Conservation (phyloP, 2,797 vertebrate species). For the Smutsia temminckii region DNA sequence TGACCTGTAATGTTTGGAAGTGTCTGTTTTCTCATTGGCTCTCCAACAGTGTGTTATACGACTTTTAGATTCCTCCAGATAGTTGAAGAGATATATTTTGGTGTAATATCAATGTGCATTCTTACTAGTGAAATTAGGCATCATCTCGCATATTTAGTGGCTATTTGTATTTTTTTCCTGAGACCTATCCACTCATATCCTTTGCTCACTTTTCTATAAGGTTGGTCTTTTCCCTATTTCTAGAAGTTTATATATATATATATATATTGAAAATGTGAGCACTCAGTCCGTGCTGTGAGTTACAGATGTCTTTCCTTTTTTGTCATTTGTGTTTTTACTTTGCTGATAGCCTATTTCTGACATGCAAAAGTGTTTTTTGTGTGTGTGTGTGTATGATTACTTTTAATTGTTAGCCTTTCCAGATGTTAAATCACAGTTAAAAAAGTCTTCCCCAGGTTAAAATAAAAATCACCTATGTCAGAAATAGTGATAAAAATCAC, state of each 20-base stretch:
- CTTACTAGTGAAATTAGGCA: not conserved
- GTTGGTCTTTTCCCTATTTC: not conserved
- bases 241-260: not conserved
- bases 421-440: not conserved
- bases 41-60: not conserved
- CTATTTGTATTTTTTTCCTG: not conserved
- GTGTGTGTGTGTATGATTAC: not conserved
- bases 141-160: not conserved
- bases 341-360: not conserved
- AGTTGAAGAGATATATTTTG: not conserved
- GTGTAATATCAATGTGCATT: not conserved
- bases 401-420: not conserved
- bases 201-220: not conserved
- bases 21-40: not conserved
- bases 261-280: not conserved
- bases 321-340: not conserved
- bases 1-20: not conserved
- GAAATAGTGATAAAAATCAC: no score
- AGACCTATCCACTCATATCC: not conserved
- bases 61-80: not conserved
- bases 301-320: slow-evolving; percentile 1
- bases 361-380: not conserved
- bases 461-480: not conserved
- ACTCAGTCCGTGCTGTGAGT: not conserved
- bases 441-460: not conserved